Evolutionary conservation across 2,888 invertebrate species (phyloP).

Genomic region (Poecilus cupreus): DNA sequence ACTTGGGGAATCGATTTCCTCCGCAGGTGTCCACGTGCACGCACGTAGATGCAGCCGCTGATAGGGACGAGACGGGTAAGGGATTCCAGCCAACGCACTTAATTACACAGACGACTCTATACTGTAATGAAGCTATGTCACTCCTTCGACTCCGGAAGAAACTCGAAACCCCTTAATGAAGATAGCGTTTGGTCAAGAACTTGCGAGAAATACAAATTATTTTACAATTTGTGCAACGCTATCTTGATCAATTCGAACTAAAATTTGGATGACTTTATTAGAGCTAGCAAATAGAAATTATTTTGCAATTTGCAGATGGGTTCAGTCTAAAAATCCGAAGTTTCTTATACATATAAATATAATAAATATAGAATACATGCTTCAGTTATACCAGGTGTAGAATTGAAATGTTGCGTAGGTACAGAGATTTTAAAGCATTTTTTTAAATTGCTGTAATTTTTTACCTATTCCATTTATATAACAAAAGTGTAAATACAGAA

Average conservation of each 20-base stretch:
- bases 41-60: slow-evolving; percentile 36
- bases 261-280: too few species aligned
- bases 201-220: too few species aligned
- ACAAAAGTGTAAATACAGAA: too few species aligned
- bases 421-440: too few species aligned
- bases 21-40: slow-evolving; percentile 47
- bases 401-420: too few species aligned
- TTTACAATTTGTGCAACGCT: not conserved
- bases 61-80: slow-evolving; percentile 18
- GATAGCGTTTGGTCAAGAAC: not conserved
- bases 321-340: too few species aligned
- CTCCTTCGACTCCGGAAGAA: not conserved
- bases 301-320: slow-evolving; percentile 8
- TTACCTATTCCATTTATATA: too few species aligned
- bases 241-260: too few species aligned
- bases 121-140: not conserved
- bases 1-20: slow-evolving; percentile 60
- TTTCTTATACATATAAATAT: too few species aligned
- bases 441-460: too few species aligned
- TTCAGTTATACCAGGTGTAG: too few species aligned
- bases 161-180: not conserved
- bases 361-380: too few species aligned
- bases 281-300: not conserved
- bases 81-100: slow-evolving; percentile 13
- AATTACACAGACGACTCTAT: slow-evolving; percentile 38